Evolutionary conservation across 2,888 invertebrate species (phyloP).

Genomic region (Nebria brevicollis): DNA sequence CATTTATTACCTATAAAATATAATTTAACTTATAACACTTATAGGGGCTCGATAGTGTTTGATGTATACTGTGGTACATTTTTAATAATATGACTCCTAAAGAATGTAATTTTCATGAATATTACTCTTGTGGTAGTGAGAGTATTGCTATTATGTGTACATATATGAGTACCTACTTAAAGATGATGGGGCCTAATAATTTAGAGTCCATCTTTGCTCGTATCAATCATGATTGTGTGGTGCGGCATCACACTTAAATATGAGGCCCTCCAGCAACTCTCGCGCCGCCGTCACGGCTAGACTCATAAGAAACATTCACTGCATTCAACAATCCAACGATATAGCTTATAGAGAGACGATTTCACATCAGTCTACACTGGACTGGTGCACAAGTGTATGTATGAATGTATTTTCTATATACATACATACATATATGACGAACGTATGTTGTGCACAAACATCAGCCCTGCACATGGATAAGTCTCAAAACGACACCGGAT

Average conservation of each 20-base stretch:
- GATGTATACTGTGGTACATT: no score
- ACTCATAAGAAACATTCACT: neutral
- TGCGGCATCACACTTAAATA: neutral
- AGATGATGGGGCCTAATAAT: neutral
- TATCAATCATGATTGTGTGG: neutral
- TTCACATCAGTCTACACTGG: neutral
- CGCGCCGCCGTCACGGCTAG: neutral
- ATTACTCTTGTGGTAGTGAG: neutral
- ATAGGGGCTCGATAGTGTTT: no score
- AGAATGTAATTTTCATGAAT: neutral
- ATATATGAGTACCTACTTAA: neutral
- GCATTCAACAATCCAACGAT: neutral
- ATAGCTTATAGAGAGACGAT: neutral
- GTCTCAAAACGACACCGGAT: constrained; percentile 15
- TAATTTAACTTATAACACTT: no score
- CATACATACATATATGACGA: neutral
- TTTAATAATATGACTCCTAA: neutral
- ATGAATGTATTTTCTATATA: neutral
- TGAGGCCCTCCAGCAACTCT: neutral
- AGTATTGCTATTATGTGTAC: neutral
- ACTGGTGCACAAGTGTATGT: neutral
- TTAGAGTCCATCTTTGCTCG: neutral
- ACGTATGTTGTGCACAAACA: constrained; percentile 8
- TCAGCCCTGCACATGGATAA: constrained; percentile 11
- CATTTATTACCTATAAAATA: no score